Conservation (phyloP, 2,113 vertebrate genomes). For the Stomatorhinus ivindoensis region DNA sequence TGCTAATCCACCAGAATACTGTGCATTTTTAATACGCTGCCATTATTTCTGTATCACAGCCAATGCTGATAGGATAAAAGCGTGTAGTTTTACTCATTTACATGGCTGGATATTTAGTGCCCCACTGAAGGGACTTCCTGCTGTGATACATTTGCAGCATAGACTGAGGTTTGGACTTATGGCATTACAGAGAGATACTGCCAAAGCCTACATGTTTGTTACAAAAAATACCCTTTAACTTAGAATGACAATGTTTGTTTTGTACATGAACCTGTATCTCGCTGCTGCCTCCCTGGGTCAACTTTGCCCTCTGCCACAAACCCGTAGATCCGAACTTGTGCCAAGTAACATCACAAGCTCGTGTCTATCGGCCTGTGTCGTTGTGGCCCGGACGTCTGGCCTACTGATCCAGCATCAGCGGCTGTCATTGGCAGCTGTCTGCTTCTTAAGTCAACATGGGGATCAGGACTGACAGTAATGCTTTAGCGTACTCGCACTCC, state of each 20-base stretch:
- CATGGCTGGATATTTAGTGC: not conserved
- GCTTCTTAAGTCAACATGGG: not conserved
- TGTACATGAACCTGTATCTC: not conserved
- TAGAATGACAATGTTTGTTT: not conserved
- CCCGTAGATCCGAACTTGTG: slow-evolving; percentile 99
- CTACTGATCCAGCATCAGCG: not conserved
- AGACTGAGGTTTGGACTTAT: not conserved
- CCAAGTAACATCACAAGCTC: slow-evolving; percentile 87
- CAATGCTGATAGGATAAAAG: not conserved
- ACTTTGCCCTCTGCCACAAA: slow-evolving; percentile 84
- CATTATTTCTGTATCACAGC: not conserved
- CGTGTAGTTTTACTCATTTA: not conserved
- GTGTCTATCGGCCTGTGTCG: slow-evolving; percentile 81
- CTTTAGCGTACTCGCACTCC: not conserved
- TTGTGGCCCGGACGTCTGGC: slow-evolving; percentile 46
- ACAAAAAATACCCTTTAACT: not conserved
- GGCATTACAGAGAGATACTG: not conserved
- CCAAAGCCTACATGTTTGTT: not conserved
- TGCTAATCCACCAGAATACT: not conserved
- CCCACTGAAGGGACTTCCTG: not conserved
- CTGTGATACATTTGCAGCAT: not conserved
- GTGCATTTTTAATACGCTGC: not conserved
- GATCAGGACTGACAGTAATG: not conserved
- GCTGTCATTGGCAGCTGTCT: not conserved
- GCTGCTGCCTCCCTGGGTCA: slow-evolving; percentile 42